phyloP scores from a whole-genome alignment of 2,113 vertebrate species.

The Sturnus vulgaris region DNA sequence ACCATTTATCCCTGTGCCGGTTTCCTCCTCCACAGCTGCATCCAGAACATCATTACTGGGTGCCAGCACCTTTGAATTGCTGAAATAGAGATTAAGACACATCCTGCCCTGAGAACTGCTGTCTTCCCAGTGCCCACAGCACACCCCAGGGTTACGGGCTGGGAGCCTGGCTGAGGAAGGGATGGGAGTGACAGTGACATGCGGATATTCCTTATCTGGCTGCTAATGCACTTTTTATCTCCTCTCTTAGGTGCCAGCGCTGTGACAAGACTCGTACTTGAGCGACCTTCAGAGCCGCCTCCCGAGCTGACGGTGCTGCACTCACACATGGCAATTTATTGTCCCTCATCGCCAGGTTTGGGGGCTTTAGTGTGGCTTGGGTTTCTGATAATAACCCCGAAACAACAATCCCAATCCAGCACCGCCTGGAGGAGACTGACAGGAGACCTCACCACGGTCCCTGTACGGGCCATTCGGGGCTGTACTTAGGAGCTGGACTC shows the following conservation, averaged over 20 bases:
- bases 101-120: not conserved
- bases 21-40: not conserved
- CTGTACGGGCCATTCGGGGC: not conserved
- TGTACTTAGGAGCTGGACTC: accelerated
- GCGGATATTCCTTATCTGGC: not conserved
- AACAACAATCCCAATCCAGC: not conserved
- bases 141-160: accelerated
- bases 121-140: not conserved
- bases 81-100: not conserved
- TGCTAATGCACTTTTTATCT: constrained; percentile 50
- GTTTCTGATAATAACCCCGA: not conserved
- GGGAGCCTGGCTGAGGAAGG: not conserved
- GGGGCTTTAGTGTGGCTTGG: not conserved
- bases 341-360: not conserved
- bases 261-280: not conserved
- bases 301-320: not conserved
- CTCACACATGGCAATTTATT: not conserved
- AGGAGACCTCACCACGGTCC: not conserved
- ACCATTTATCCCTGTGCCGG: accelerated
- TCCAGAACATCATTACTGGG: not conserved
- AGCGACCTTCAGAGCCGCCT: not conserved
- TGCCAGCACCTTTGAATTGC: not conserved
- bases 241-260: not conserved
- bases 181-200: not conserved
- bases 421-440: not conserved